Evolutionary conservation across 2,888 invertebrate genomes (phyloP).

Genomic region (Scaptomyza tumidula): DNA sequence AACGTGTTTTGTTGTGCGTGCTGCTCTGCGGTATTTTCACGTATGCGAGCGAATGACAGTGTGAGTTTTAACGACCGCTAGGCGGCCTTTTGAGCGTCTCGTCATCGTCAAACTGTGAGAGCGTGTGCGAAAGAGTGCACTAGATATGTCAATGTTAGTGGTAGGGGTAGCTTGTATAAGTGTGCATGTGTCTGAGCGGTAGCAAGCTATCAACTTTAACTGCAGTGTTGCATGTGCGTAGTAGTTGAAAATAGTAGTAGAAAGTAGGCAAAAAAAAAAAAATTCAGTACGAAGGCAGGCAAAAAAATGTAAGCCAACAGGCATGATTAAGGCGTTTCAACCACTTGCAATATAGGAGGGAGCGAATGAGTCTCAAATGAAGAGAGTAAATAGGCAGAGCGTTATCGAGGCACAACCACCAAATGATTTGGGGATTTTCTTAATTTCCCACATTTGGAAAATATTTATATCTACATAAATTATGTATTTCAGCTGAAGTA

Average conservation of each 20-base stretch:
- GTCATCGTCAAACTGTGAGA: constrained; percentile 41
- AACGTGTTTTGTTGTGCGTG: constrained; percentile 68
- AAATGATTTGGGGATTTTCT: constrained; percentile 16
- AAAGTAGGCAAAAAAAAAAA: constrained; percentile 19
- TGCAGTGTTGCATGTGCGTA: constrained; percentile 71
- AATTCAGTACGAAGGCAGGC: constrained; percentile 21
- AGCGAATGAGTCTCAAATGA: constrained; percentile 13
- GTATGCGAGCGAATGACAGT: constrained; percentile 57
- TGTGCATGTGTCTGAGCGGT: constrained; percentile 43
- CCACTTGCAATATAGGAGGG: constrained; percentile 49
- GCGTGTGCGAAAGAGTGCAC: constrained; percentile 64
- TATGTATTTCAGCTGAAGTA: background rate
- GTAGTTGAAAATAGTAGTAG: constrained; percentile 61
- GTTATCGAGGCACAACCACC: constrained; percentile 30
- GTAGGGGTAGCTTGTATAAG: constrained; percentile 56
- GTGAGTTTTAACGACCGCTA: constrained; percentile 60
- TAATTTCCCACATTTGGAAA: constrained; percentile 27
- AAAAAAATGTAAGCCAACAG: constrained; percentile 37
- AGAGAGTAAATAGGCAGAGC: constrained; percentile 11
- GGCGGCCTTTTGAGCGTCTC: constrained; percentile 67
- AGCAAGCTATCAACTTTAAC: constrained; percentile 42
- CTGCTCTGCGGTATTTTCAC: constrained; percentile 69
- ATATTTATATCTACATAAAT: constrained; percentile 15
- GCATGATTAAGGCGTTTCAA: constrained; percentile 59
- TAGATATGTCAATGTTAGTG: constrained; percentile 70